Conservation (phyloP, 2,888 invertebrate species). For the Microplitis deprimator region DNA sequence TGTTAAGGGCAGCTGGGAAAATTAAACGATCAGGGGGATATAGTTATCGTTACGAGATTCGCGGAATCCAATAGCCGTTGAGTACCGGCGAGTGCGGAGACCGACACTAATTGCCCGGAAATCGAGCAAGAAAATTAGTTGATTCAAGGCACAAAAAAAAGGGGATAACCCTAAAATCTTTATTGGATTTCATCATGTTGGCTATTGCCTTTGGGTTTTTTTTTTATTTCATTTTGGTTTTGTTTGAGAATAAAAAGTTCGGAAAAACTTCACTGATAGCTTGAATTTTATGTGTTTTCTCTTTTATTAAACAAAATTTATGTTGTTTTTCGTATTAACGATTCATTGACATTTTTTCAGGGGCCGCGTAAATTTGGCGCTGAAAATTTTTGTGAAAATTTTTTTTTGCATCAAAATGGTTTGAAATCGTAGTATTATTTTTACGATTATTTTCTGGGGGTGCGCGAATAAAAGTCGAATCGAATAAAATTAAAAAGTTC, state of each 20-base stretch:
- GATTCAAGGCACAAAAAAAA: constrained; percentile 29
- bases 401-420: too few species aligned
- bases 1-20: constrained; percentile 39
- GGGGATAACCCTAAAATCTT: background rate
- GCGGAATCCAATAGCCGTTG: constrained; percentile 53
- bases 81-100: constrained; percentile 42
- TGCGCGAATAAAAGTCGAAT: too few species aligned
- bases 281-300: too few species aligned
- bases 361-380: too few species aligned
- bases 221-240: background rate
- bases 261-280: too few species aligned
- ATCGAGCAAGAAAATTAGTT: constrained; percentile 58
- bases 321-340: too few species aligned
- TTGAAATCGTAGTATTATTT: too few species aligned
- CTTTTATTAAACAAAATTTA: too few species aligned
- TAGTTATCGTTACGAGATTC: constrained; percentile 33
- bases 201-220: background rate
- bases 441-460: too few species aligned
- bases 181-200: background rate
- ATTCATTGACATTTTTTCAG: too few species aligned
- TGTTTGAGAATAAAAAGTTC: background rate
- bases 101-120: constrained; percentile 55
- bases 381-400: too few species aligned
- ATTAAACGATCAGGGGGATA: constrained; percentile 1
- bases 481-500: too few species aligned